phyloP scores from a whole-genome alignment of 2,113 vertebrate genomes.

The Toxostoma redivivum region DNA sequence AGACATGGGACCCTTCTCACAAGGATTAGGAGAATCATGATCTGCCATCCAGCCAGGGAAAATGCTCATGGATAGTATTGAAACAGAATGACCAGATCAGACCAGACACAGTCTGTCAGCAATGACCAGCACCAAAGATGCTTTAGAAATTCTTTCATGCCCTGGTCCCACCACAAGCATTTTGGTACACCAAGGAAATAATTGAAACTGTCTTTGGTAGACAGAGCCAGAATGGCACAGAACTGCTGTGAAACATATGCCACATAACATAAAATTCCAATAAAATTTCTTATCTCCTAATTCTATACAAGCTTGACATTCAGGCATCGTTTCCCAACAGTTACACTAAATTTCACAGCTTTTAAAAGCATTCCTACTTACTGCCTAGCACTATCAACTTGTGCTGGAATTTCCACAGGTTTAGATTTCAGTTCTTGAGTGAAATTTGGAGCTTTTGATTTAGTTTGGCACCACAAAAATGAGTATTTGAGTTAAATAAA shows the following conservation, averaged over 20 bases:
- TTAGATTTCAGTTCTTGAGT: neutral
- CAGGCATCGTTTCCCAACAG: neutral
- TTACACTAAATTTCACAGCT: neutral
- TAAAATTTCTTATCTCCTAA: neutral
- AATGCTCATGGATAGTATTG: neutral
- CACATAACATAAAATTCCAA: neutral
- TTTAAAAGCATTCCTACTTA: neutral
- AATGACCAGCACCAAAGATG: neutral
- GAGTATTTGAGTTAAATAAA: neutral
- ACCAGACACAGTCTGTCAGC: neutral
- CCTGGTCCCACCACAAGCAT: fast-evolving
- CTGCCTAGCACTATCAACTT: neutral
- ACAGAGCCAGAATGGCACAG: neutral
- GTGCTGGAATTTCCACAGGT: neutral
- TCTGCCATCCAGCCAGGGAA: neutral
- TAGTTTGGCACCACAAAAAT: neutral
- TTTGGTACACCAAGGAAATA: neutral
- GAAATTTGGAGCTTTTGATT: neutral
- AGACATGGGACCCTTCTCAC: neutral
- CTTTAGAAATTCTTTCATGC: neutral
- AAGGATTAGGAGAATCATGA: neutral
- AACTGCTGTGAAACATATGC: neutral
- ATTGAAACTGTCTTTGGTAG: neutral
- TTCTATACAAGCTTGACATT: neutral
- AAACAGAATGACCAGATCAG: neutral